A percentile compares a stretch with the other conserved stretches of the same genome.
phyloP scores from a whole-genome alignment of 2,797 vertebrate species.

The Garrulus glandarius region DNA sequence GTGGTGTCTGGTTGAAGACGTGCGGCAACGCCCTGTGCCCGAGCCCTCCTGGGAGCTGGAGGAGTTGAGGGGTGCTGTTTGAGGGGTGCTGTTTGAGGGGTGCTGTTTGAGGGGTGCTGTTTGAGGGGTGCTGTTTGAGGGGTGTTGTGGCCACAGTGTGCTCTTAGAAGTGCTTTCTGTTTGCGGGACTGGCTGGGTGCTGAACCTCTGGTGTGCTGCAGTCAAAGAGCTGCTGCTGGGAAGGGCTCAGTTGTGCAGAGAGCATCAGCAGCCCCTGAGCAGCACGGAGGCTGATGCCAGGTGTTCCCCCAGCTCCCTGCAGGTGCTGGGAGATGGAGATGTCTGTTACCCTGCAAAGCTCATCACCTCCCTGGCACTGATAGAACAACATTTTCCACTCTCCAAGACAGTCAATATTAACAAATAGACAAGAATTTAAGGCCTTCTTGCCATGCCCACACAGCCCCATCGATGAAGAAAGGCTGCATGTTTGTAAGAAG shows the following conservation, averaged over 20 bases:
- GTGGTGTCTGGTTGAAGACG: neutral
- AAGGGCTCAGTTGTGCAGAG: neutral
- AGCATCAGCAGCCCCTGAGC: neutral
- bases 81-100: neutral
- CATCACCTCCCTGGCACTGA: neutral
- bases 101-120: neutral
- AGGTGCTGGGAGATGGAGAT: neutral
- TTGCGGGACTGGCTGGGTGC: neutral
- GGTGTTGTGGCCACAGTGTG: fast-evolving
- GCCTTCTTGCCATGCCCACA: neutral
- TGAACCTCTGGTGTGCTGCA: fast-evolving
- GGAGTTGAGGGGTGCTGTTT: no score
- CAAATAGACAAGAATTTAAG: neutral
- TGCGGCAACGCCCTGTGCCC: neutral
- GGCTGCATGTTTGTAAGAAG: neutral
- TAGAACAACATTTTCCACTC: neutral
- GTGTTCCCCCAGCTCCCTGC: neutral
- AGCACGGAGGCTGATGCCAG: neutral
- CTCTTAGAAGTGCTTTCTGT: fast-evolving
- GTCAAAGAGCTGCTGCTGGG: fast-evolving
- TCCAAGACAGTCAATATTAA: neutral
- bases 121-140: no score
- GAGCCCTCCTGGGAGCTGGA: neutral
- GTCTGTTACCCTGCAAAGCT: neutral
- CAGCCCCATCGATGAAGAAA: neutral